phyloP scores from a whole-genome alignment of 1,140 invertebrate species.

The Maniola jurtina region DNA sequence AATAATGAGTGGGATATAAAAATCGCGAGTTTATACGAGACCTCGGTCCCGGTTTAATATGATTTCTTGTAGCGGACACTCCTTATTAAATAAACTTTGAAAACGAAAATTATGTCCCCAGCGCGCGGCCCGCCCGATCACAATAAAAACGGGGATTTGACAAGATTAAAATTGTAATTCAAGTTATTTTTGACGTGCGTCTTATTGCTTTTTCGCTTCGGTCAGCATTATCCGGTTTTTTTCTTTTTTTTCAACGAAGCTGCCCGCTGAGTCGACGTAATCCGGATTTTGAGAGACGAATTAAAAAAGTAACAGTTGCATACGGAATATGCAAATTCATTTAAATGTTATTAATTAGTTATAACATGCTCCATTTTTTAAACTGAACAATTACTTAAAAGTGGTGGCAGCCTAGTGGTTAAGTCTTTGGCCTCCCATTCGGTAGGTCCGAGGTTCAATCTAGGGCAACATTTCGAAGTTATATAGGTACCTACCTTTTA shows the following conservation, averaged over 20 bases:
- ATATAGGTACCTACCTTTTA: no score
- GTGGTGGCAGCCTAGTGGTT: no score
- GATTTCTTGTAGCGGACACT: slow-evolving; percentile 63
- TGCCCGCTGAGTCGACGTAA: slow-evolving; percentile 40
- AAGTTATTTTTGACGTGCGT: slow-evolving; percentile 71
- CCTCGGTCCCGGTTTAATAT: slow-evolving; percentile 45
- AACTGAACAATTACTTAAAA: no score
- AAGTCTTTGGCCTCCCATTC: no score
- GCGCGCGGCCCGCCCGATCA: slow-evolving; percentile 47
- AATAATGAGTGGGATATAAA: slow-evolving; percentile 73
- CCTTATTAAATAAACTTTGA: slow-evolving; percentile 73
- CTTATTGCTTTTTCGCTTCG: slow-evolving; percentile 74
- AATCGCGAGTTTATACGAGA: slow-evolving; percentile 67
- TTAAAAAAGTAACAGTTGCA: slow-evolving; percentile 25
- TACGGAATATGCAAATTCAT: slow-evolving; percentile 31
- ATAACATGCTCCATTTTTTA: no score
- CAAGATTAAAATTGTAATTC: slow-evolving; percentile 77
- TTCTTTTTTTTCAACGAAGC: slow-evolving; percentile 34
- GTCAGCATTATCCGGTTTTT: slow-evolving; percentile 30
- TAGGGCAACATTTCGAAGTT: no score
- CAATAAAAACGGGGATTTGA: slow-evolving; percentile 76
- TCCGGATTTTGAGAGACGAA: slow-evolving; percentile 36
- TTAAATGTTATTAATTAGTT: slow-evolving; percentile 30
- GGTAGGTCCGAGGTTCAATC: no score
- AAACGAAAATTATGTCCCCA: slow-evolving; percentile 68